Evolutionary conservation across 1,140 invertebrate species (phyloP).

Genomic region (Pseudomyrmex cubaensis): DNA sequence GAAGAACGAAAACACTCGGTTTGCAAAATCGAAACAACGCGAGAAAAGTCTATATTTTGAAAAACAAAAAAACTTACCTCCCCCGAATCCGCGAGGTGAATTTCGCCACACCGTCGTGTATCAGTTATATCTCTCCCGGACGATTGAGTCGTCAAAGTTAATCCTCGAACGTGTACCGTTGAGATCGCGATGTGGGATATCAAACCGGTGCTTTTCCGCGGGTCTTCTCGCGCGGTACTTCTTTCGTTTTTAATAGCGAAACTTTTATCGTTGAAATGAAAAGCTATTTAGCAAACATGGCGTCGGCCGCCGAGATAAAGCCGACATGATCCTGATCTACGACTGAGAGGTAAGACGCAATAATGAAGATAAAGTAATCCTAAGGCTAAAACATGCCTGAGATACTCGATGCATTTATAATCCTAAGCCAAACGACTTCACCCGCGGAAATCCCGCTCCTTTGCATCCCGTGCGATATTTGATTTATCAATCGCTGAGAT

Average conservation of each 20-base stretch:
- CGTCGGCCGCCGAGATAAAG: conserved; percentile 52
- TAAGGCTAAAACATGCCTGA: conserved; percentile 27
- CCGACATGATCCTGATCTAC: conserved; percentile 59
- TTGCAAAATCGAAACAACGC: too few species aligned
- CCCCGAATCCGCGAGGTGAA: too few species aligned
- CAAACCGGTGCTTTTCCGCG: conserved; percentile 13
- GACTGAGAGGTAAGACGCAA: conserved; percentile 34
- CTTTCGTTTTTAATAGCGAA: conserved; percentile 26
- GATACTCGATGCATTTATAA: conserved; percentile 56
- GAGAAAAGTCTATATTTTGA: too few species aligned
- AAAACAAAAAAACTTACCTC: too few species aligned
- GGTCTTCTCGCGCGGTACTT: neutral
- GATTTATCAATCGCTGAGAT: neutral
- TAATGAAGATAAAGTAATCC: conserved; percentile 62
- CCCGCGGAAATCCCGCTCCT: conserved; percentile 1
- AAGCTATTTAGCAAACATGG: conserved; percentile 46
- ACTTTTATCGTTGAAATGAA: conserved; percentile 29
- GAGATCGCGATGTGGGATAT: neutral
- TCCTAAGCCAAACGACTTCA: conserved; percentile 12
- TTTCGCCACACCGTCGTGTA: neutral
- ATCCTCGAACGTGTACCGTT: conserved; percentile 3
- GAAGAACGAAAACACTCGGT: too few species aligned
- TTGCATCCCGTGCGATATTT: neutral
- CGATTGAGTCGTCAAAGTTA: conserved; percentile 36
- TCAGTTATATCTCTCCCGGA: neutral